These are phyloP conservation scores for Aramus guarauna DNA, from an alignment of 2,113 vertebrate species.

Conservation along the genomic window DNA sequence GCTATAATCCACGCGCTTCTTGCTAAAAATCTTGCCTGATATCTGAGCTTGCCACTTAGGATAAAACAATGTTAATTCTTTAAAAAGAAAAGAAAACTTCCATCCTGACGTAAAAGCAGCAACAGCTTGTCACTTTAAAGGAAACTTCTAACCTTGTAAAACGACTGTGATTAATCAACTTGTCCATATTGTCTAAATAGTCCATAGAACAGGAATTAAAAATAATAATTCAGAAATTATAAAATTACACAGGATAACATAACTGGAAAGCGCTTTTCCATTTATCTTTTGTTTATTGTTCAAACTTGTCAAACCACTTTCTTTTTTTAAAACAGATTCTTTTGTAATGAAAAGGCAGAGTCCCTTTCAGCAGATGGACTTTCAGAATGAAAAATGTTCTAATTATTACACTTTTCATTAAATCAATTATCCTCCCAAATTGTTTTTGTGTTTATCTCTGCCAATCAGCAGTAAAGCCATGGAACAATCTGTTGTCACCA, in stretches of 20 bases:
- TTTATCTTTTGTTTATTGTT: slow-evolving; percentile 2
- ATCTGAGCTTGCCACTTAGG: neutral
- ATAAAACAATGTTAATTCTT: neutral
- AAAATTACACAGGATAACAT: neutral
- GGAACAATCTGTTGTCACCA: neutral
- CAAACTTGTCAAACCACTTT: neutral
- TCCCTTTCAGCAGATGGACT: neutral
- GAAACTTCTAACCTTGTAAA: neutral
- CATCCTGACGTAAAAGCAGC: neutral
- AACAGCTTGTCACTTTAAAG: neutral
- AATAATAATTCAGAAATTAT: slow-evolving; percentile 4
- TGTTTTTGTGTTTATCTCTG: neutral
- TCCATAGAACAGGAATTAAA: neutral
- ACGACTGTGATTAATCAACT: neutral
- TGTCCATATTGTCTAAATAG: neutral
- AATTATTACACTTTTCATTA: neutral
- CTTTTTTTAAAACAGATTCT: neutral
- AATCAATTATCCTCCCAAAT: neutral
- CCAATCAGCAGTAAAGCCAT: neutral
- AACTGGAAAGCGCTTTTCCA: neutral
- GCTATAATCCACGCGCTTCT: neutral
- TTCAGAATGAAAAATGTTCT: neutral
- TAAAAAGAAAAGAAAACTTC: neutral
- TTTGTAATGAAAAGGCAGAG: neutral
- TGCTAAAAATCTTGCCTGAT: neutral